Evolutionary conservation across 2,888 invertebrate species (phyloP).

Genomic region (Phragmatobia fuliginosa): DNA sequence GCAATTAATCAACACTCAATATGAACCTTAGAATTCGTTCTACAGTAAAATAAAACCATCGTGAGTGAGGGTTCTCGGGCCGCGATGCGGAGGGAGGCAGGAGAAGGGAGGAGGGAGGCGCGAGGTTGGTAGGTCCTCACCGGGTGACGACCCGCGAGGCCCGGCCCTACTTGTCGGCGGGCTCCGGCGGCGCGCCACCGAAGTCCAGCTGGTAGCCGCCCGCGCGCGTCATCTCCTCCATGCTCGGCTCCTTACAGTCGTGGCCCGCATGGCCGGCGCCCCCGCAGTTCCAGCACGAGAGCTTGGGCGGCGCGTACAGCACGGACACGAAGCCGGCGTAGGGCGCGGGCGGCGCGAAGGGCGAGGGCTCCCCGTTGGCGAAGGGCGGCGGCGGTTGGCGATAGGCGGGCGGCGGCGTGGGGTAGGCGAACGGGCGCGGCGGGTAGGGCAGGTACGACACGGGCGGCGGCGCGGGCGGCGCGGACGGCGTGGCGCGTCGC

Average conservation of each 20-base stretch:
- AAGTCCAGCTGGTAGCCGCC: slow-evolving; percentile 90
- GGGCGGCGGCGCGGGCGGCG: slow-evolving; percentile 64
- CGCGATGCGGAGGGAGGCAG: too few species aligned
- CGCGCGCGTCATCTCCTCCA: slow-evolving; percentile 95
- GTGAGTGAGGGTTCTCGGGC: slow-evolving; percentile 47
- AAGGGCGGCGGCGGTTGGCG: slow-evolving; percentile 79
- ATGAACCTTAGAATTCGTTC: slow-evolving; percentile 58
- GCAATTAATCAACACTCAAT: slow-evolving; percentile 63
- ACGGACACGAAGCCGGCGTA: slow-evolving; percentile 83
- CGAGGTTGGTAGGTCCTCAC: slow-evolving; percentile 62
- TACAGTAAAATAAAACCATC: slow-evolving; percentile 58
- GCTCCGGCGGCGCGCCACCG: slow-evolving; percentile 81
- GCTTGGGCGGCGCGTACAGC: slow-evolving; percentile 87
- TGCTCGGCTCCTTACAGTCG: slow-evolving; percentile 96
- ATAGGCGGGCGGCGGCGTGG: slow-evolving; percentile 76
- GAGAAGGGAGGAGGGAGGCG: too few species aligned
- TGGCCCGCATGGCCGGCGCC: slow-evolving; percentile 93
- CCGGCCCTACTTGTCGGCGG: slow-evolving; percentile 73
- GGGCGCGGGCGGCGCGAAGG: slow-evolving; percentile 77
- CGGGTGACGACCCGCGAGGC: slow-evolving; percentile 41
- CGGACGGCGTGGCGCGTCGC: slow-evolving; percentile 63
- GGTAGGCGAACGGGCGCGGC: slow-evolving; percentile 76
- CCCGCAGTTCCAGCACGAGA: slow-evolving; percentile 97
- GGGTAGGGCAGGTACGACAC: slow-evolving; percentile 73
- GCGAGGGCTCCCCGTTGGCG: slow-evolving; percentile 81